phyloP scores from a whole-genome alignment of 1,140 invertebrate genomes.

The Kradibia gibbosae region DNA sequence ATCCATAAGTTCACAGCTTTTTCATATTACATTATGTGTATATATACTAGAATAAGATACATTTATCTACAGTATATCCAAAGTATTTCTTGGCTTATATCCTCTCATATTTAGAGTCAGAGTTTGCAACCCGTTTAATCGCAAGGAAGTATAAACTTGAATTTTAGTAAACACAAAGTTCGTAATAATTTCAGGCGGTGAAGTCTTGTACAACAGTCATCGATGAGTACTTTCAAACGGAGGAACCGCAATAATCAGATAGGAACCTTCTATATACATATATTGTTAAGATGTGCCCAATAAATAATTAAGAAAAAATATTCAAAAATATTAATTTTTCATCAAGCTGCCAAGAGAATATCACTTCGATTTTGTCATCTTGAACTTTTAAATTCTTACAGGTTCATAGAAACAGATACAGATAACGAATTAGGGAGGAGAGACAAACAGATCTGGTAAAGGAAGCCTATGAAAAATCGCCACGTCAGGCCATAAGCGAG shows the following conservation, averaged over 20 bases:
- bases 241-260: background rate
- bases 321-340: background rate
- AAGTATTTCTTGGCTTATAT: background rate
- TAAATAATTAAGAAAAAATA: background rate
- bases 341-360: background rate
- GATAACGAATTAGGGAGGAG: too few relatives aligned
- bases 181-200: background rate
- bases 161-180: background rate
- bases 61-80: background rate
- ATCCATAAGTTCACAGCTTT: background rate
- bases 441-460: background rate
- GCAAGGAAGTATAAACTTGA: background rate
- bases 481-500: slow-evolving; percentile 49
- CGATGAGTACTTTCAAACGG: background rate
- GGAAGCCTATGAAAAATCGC: slow-evolving; percentile 61
- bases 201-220: background rate
- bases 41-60: background rate
- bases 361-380: background rate
- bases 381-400: slow-evolving; percentile 1
- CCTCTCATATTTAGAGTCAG: background rate
- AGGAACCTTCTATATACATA: background rate
- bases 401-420: background rate
- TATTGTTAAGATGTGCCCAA: background rate
- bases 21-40: background rate
- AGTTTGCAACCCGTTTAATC: background rate